Evolutionary conservation across 2,888 invertebrate genomes (phyloP).

Genomic region (Rhagonycha lutea): DNA sequence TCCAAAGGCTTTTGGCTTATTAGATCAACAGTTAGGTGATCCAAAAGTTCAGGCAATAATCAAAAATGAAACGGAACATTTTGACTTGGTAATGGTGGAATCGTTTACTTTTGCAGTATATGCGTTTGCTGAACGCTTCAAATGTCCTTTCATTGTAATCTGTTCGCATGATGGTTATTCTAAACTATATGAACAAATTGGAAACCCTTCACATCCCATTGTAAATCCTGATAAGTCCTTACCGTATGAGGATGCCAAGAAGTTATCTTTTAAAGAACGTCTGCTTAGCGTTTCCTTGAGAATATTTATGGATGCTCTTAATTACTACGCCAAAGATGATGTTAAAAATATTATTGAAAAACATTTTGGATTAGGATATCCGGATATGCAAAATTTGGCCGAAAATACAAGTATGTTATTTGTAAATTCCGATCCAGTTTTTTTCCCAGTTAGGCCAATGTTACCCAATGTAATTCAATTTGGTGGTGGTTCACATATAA

Average conservation of each 20-base stretch:
- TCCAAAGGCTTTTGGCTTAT: not conserved
- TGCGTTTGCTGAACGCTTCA: conserved; percentile 44
- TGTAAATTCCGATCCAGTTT: no score
- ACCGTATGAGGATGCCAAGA: conserved; percentile 26
- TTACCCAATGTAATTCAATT: no score
- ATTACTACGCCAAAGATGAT: not conserved
- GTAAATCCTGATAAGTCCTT: conserved; percentile 45
- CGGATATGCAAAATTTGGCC: conserved; percentile 37
- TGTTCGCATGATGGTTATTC: conserved; percentile 33
- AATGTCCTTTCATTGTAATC: conserved; percentile 47
- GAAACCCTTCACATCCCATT: conserved; percentile 47
- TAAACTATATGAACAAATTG: conserved; percentile 41
- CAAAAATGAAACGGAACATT: conserved; percentile 40
- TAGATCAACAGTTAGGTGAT: conserved; percentile 21
- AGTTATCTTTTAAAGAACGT: conserved; percentile 42
- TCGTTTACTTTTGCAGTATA: conserved; percentile 40
- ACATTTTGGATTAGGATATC: conserved; percentile 44
- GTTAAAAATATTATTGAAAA: conserved; percentile 17
- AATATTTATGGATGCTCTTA: not conserved
- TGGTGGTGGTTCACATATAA: not conserved
- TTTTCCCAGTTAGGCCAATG: no score
- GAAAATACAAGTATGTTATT: conserved; percentile 5
- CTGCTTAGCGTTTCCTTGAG: conserved; percentile 15
- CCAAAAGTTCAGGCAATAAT: conserved; percentile 44
- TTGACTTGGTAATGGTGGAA: conserved; percentile 49